Evolutionary conservation across 2,113 vertebrate genomes (phyloP).

Genomic region (Malurus melanocephalus): DNA sequence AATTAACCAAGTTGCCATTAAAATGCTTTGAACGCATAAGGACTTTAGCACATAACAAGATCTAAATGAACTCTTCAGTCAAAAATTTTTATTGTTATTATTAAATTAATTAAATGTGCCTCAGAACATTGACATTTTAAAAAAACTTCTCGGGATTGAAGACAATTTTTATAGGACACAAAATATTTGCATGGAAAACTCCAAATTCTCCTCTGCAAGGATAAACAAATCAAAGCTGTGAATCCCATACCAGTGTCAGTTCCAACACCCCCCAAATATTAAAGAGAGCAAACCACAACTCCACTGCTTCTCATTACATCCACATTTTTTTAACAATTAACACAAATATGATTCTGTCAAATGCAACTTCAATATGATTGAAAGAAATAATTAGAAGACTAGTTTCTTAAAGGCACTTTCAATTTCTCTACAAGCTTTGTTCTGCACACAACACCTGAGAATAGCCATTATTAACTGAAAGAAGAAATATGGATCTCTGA

Average conservation of each 20-base stretch:
- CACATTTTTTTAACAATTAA: neutral
- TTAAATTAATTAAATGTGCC: neutral
- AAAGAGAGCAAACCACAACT: neutral
- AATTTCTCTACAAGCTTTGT: neutral
- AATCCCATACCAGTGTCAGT: neutral
- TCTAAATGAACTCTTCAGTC: neutral
- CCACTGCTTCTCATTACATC: neutral
- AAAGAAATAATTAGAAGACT: neutral
- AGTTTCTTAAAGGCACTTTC: neutral
- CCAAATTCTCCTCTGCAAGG: neutral
- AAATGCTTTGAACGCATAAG: neutral
- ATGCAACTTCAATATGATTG: neutral
- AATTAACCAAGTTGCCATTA: neutral
- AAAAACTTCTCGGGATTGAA: neutral
- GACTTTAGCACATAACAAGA: neutral
- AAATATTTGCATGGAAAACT: neutral
- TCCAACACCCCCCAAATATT: fast-evolving
- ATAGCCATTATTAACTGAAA: neutral
- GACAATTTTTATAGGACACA: neutral
- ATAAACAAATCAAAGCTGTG: neutral
- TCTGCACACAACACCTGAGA: neutral
- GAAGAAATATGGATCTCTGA: neutral
- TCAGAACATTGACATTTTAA: neutral
- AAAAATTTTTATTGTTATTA: neutral
- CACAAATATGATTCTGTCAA: neutral